Evolutionary conservation across 2,888 invertebrate species (phyloP), one percentile per base, ranked within the genome.

Genomic region (Blera fallax): DNA sequence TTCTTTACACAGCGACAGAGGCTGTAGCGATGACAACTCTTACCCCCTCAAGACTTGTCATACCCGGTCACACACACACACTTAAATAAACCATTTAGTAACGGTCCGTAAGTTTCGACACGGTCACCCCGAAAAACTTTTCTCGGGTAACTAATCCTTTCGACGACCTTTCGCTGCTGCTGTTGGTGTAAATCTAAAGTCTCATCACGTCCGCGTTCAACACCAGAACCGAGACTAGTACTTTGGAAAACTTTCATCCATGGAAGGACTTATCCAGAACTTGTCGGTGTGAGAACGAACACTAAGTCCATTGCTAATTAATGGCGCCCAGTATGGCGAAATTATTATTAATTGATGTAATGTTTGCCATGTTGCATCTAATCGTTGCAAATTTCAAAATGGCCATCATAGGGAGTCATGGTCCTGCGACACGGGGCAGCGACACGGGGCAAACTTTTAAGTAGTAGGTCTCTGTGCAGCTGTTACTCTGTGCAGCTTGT

Each of bases 281-380:
- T 58, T 77, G 58, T 34, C 21, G 40, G 65, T 37, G 27, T 58
- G 65, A 56, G 34, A 54, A 50, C 27, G 56, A 72, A 32, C 37
- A 65, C 56, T 64, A 83, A 67, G 62, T 62, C 73, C 58, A 45
- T 43, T 37, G 72, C 48, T 84, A 84, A 84, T 84, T 84, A 84
- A 84, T 84, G 83, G 73, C 56, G 69, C 37, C 73, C 34, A 45
- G 54, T 69, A 74, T 56, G 67, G 18, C 54, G 64, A 56, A 69
- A 84, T 84, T 84, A 84, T 69, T 79, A 79, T 84, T 84, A 84
- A 84, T 84, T 84, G 83, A 79, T 74, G 64, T 14, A 34, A 79
- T 84, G 79, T 74, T 84, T 79, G 73, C 73, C 60, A 62, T 65
- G 73, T 62, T 78, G 83, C 83, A 73, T 67, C 78, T 58, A 40